Base-by-base conservation (phyloP, 2,113 vertebrate genomes). In the Cinclus mexicanus region DNA sequence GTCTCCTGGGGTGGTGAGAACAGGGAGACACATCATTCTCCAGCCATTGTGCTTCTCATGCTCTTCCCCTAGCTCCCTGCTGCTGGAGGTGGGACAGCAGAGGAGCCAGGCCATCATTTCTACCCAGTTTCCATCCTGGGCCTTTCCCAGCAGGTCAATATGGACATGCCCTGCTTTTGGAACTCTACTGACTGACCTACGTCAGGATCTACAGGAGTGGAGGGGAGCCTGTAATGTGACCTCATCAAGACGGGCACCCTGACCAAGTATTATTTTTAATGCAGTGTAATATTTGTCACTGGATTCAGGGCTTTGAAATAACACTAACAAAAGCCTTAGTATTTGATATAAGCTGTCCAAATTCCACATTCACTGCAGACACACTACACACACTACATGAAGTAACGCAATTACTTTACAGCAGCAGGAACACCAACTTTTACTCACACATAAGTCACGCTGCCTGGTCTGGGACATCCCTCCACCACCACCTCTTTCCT, bases 61-160 rank as follows among this genome's bases (percentile, higher is more conserved):
- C 17, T 81, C 35, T 46, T 77, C 35, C 11, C 56, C 47, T 39
- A 56, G 31, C 5, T 12, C 37, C 5, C 4, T 59, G 55, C 20
- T 87, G 59, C 77, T 33, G 56, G 23, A 81, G 44, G 21, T 11
- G 33, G 33, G 33, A 79, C 12, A 83, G 49, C 28, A 64, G 42
- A 46, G 0, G 1, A 83, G 81, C 21, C 1, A 1, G 20, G 56
- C 52, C 1, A 1, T 5, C 1, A 4, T 39, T 78, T 61, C 15
- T 2, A 65, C 53, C 37, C 50, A 64, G 72, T n/a, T 69, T 69
- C 76, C n/a, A 77, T 7, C 37, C 31, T 31, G 46, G 46, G 63
- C 44, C 59, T 80, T 90, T n/a, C 49, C 63, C n/a, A 83, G 63
- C 49, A 75, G 60, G 69, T 46, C 55, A 69, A 59, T 25, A 78